These are phyloP conservation scores for Papilio machaon DNA, from an alignment of 1,140 invertebrate species.

Conservation along the genomic window DNA sequence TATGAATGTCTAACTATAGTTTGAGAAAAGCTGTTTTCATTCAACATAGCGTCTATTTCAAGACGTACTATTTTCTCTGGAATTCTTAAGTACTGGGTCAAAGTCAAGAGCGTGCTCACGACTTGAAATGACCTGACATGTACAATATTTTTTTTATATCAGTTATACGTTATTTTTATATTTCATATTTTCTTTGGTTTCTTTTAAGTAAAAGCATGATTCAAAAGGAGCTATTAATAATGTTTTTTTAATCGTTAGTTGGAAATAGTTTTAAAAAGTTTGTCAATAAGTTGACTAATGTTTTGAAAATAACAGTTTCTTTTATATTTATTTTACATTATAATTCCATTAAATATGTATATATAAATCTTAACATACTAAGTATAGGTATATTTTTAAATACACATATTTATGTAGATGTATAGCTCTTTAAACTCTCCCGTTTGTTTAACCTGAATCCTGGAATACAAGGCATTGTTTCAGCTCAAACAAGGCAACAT, in stretches of 20 bases:
- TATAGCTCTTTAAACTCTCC: background rate
- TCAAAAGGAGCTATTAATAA: too few species aligned
- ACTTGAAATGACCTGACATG: background rate
- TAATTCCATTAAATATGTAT: too few species aligned
- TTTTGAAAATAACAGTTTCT: too few species aligned
- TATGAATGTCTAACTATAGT: background rate
- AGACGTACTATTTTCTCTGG: conserved; percentile 4
- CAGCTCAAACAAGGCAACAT: background rate
- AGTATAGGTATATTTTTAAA: background rate
- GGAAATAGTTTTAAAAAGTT: too few species aligned
- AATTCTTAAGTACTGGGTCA: conserved; percentile 17
- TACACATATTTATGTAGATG: background rate
- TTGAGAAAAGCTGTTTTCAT: background rate
- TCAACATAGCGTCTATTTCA: conserved; percentile 9
- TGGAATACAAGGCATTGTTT: conserved; percentile 1
- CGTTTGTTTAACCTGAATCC: conserved; percentile 1
- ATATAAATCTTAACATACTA: too few species aligned
- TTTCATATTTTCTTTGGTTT: too few species aligned
- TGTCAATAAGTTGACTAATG: too few species aligned
- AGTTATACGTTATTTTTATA: background rate
- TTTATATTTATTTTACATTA: too few species aligned
- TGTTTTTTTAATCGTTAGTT: too few species aligned
- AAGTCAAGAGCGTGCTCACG: conserved; percentile 4
- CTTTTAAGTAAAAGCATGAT: too few species aligned
- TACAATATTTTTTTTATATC: background rate